Conservation (phyloP, 2,888 invertebrate genomes). For the Drosophila ezoana region DNA sequence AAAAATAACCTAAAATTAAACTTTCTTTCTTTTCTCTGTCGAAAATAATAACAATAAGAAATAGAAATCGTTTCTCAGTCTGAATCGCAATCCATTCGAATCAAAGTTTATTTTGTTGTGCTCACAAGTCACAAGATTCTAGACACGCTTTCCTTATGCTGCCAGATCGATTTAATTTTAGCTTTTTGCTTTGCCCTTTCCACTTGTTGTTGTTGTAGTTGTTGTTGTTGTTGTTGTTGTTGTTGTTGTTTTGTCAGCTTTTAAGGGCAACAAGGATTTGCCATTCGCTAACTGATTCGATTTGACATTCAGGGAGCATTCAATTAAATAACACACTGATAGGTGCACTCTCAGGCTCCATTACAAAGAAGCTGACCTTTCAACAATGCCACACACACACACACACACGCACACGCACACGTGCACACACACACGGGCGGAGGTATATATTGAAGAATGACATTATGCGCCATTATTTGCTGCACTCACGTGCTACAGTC, state of each 20-base stretch:
- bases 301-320: constrained; percentile 27
- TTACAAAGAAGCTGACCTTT: constrained; percentile 60
- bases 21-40: too few species aligned
- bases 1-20: too few species aligned
- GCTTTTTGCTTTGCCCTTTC: background rate
- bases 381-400: background rate
- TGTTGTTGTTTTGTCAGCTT: too few species aligned
- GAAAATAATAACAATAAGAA: too few species aligned
- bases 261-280: background rate
- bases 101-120: too few species aligned
- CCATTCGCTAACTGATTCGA: constrained; percentile 8
- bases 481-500: constrained; percentile 20
- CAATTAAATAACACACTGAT: constrained; percentile 34
- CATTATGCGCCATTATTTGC: constrained; percentile 37
- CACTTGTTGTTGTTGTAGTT: background rate
- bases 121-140: too few species aligned
- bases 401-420: background rate
- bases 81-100: too few species aligned
- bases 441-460: constrained; percentile 61
- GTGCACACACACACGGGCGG: background rate
- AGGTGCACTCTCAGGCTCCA: constrained; percentile 10
- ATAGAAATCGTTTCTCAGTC: too few species aligned
- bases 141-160: background rate
- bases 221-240: background rate
- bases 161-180: too few species aligned